Base-by-base conservation (phyloP, 2,888 invertebrate species). In the Drosophila paucipuncta region DNA sequence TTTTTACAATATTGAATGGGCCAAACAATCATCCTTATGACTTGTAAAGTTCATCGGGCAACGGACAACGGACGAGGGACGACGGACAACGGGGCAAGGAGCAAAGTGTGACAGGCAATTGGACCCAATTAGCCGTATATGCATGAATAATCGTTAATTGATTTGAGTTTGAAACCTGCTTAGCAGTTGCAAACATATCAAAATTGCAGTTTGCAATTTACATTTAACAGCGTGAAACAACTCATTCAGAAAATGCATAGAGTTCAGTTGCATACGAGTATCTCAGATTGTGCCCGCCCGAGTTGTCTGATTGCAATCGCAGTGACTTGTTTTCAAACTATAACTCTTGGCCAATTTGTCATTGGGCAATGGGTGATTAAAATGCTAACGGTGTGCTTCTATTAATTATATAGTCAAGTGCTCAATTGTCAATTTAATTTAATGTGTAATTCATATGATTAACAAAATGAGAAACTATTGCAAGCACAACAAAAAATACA, bases 351-450 rank as follows among this genome's bases (percentile, higher is more conserved):
- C 63, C 31, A 68, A 33, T 41, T 33, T 68, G 39, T 43, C 37
- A 68, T 82, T 73, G 73, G 69, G 65, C 72, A 88, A 82, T 76
- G 79, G 61, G 58, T 68, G 63, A 66, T 65, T 76, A 47, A 59
- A 71, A 49, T 57, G 64, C 59, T 57, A 59, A 66, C 47, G 41
- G 30, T 64, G 69, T 64, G 70, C 30, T 18, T 63, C 64, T 84
- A 70, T 73, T 85, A 68, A 69, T 64, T 68, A 60, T 68, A 55
- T 54, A 54, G 55, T 30, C 31, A 54, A 41, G 33, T 76, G 84
- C 66, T 76, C 86, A 80, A 68, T 67, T 89, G 89, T 80, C 88
- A 87, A 82, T 82, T 77, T 63, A 71, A 74, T 89, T 89, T 76
- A 82, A 79, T 65, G 73, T 71, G 74, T 81, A 84, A 82, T 82